Conservation (phyloP, 1,140 invertebrate species). For the Gerris buenoi region DNA sequence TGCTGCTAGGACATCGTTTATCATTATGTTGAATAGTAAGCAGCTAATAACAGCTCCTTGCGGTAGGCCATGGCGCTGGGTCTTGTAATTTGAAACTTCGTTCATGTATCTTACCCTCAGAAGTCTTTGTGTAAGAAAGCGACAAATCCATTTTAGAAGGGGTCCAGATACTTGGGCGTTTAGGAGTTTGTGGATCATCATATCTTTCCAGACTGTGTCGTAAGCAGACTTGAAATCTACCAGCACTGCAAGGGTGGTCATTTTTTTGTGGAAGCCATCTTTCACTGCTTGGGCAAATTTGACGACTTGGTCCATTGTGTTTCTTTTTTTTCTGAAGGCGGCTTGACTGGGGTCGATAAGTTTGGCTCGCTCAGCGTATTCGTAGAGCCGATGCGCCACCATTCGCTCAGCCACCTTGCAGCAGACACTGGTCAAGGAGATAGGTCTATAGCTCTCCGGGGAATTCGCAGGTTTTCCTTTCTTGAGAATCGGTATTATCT, state of each 20-base stretch:
- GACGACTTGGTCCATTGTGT: background rate
- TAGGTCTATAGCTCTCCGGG: background rate
- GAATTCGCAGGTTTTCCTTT: background rate
- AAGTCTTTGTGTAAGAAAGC: too few relatives aligned
- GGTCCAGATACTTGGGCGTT: too few relatives aligned
- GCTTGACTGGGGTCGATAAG: background rate
- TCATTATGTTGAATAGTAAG: constrained; percentile 1
- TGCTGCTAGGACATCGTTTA: background rate
- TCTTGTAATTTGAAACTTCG: too few relatives aligned
- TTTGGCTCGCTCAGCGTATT: background rate
- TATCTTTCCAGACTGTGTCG: too few relatives aligned
- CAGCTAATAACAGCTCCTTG: too few relatives aligned
- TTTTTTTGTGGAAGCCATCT: background rate
- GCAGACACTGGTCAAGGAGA: background rate
- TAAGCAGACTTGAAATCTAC: too few relatives aligned
- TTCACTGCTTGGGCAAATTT: background rate
- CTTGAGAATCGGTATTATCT: background rate
- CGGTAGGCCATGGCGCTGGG: too few relatives aligned
- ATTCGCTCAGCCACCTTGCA: background rate
- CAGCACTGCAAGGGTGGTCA: too few relatives aligned
- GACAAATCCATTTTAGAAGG: too few relatives aligned
- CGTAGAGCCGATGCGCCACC: background rate
- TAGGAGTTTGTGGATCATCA: too few relatives aligned
- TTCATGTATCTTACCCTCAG: too few relatives aligned
- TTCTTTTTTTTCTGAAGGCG: background rate